A percentile compares a stretch with the other conserved stretches of the same genome.
phyloP scores from a whole-genome alignment of 2,888 invertebrate genomes.

The Sphecodes monilicornis region DNA sequence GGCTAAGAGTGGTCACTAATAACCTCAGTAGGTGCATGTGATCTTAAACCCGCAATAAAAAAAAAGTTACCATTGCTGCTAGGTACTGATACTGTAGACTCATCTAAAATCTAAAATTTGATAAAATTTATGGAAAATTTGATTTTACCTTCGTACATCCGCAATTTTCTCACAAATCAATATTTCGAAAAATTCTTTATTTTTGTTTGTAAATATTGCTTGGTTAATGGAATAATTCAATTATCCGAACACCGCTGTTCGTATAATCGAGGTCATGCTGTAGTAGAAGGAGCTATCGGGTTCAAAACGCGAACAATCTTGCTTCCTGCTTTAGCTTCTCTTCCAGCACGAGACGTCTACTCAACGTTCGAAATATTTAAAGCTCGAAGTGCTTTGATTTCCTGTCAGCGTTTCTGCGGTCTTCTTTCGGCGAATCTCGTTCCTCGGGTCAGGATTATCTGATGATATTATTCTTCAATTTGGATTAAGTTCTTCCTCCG shows the following conservation, averaged over 20 bases:
- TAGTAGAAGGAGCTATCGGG: not conserved
- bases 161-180: not conserved
- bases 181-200: not conserved
- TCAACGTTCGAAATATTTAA: slow-evolving; percentile 64
- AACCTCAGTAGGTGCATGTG: too few relatives aligned
- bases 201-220: not conserved
- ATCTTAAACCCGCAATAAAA: too few relatives aligned
- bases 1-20: too few relatives aligned
- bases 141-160: too few relatives aligned
- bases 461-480: slow-evolving; percentile 77
- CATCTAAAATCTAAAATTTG: too few relatives aligned
- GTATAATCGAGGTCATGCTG: not conserved
- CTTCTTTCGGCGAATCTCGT: slow-evolving; percentile 38
- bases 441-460: slow-evolving; percentile 60
- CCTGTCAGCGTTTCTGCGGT: slow-evolving; percentile 25
- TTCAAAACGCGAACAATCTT: not conserved
- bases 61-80: too few relatives aligned
- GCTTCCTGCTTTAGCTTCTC: slow-evolving; percentile 9
- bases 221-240: not conserved
- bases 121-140: too few relatives aligned
- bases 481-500: slow-evolving; percentile 68
- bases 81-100: too few relatives aligned
- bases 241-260: not conserved
- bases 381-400: slow-evolving; percentile 39
- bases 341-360: slow-evolving; percentile 24